Percentiles rank a stretch among this genome's conserved stretches.
Evolutionary conservation across 1,140 invertebrate genomes (phyloP).

Genomic region (Sitodiplosis mosellana): DNA sequence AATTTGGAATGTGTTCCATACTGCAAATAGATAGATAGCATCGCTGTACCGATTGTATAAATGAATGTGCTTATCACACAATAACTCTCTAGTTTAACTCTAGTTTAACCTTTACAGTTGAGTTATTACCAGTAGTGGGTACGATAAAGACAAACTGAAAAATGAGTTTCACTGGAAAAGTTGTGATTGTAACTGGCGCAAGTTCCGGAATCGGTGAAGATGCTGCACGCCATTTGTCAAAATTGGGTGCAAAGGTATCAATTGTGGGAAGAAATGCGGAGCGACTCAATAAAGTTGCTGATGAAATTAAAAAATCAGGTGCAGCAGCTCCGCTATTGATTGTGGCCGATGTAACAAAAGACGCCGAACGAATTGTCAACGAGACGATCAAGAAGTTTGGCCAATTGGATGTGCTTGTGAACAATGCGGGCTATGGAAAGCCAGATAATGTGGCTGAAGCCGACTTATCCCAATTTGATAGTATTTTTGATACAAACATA

Average conservation of each 20-base stretch:
- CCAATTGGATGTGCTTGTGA: conserved; percentile 59
- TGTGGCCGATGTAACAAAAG: conserved; percentile 42
- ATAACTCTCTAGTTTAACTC: too few relatives aligned
- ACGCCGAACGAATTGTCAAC: conserved; percentile 51
- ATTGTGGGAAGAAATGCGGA: conserved; percentile 56
- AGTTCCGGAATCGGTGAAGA: conserved; percentile 76
- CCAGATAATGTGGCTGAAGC: too few relatives aligned
- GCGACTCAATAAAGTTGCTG: conserved; percentile 34
- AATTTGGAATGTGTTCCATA: too few relatives aligned
- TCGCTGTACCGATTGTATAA: too few relatives aligned
- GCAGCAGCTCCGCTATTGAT: conserved; percentile 2
- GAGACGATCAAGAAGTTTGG: conserved; percentile 49
- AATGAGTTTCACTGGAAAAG: conserved; percentile 32
- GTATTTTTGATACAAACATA: too few relatives aligned
- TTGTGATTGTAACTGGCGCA: conserved; percentile 60
- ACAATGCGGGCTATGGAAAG: too few relatives aligned
- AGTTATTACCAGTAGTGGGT: too few relatives aligned
- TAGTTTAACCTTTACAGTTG: too few relatives aligned
- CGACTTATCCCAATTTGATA: too few relatives aligned
- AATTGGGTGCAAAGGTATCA: conserved; percentile 50
- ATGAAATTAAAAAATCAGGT: conserved; percentile 20
- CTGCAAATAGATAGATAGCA: too few relatives aligned
- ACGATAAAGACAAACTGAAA: too few relatives aligned
- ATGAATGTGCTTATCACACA: too few relatives aligned
- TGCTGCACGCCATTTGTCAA: conserved; percentile 56